Evolutionary conservation across 37 sponge, comb jelly and placozoan genomes (phyloP).

Genomic region (Spongilla lacustris): DNA sequence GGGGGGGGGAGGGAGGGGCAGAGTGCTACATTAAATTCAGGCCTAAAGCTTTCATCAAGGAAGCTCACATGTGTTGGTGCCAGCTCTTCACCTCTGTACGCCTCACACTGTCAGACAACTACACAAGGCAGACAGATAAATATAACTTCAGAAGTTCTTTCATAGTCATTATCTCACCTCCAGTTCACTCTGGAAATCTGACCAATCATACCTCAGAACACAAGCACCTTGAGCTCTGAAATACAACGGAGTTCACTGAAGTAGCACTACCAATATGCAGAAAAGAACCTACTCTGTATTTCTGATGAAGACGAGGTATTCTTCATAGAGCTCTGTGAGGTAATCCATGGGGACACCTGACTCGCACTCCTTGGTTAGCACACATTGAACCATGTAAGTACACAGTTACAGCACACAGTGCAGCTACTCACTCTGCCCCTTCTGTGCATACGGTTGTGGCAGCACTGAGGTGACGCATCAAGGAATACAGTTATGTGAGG

Average conservation of each 20-base stretch:
- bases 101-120: background rate
- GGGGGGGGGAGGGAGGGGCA: background rate
- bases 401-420: too few relatives aligned
- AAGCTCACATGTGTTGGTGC: background rate
- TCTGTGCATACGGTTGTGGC: conserved; percentile 67
- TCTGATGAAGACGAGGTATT: conserved; percentile 56
- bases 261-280: background rate
- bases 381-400: too few relatives aligned
- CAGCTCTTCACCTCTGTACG: background rate
- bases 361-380: conserved; percentile 74
- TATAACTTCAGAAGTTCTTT: background rate
- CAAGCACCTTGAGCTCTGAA: conserved; percentile 28
- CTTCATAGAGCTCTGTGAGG: conserved; percentile 67
- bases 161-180: background rate
- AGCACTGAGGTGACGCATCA: conserved; percentile 68
- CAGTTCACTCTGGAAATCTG: conserved; percentile 42
- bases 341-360: conserved; percentile 79
- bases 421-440: conserved; percentile 88
- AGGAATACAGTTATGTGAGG: conserved; percentile 78
- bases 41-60: background rate
- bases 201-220: conserved; percentile 68
- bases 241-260: background rate
- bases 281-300: conserved; percentile 37
- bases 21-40: background rate
- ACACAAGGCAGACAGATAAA: background rate